A percentile compares a stretch with the other conserved stretches of the same genome.
phyloP scores from a whole-genome alignment of 2,113 vertebrate species.

The Xenus cinereus region DNA sequence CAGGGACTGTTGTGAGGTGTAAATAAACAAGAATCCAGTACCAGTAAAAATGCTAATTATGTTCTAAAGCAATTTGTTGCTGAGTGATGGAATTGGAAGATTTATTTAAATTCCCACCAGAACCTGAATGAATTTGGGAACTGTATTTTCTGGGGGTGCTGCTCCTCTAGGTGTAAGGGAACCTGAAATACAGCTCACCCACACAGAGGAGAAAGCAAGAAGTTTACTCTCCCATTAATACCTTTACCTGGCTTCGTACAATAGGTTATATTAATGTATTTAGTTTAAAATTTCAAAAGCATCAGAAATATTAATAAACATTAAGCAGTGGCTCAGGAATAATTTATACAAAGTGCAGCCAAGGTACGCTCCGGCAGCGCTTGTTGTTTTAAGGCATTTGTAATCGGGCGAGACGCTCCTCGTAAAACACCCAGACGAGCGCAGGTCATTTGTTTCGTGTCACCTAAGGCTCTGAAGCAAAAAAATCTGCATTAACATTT shows the following conservation, averaged over 20 bases:
- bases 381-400: not conserved
- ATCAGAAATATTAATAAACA: not conserved
- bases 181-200: not conserved
- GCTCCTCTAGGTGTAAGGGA: fast-evolving
- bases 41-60: not conserved
- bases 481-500: not conserved
- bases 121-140: not conserved
- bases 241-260: not conserved
- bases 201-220: not conserved
- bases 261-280: not conserved
- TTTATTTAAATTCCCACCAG: not conserved
- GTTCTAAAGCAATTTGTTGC: not conserved
- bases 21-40: not conserved
- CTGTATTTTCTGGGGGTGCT: not conserved
- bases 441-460: not conserved
- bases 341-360: not conserved
- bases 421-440: not conserved
- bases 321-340: not conserved
- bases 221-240: not conserved
- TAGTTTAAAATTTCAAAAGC: not conserved
- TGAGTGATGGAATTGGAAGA: not conserved
- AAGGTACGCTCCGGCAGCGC: not conserved
- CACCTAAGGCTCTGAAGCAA: not conserved
- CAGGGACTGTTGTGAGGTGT: not conserved
- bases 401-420: not conserved